A percentile compares a stretch with the other conserved stretches of the same genome.
Evolutionary conservation across 2,113 vertebrate species (phyloP).

Genomic region (Camelus dromedarius): DNA sequence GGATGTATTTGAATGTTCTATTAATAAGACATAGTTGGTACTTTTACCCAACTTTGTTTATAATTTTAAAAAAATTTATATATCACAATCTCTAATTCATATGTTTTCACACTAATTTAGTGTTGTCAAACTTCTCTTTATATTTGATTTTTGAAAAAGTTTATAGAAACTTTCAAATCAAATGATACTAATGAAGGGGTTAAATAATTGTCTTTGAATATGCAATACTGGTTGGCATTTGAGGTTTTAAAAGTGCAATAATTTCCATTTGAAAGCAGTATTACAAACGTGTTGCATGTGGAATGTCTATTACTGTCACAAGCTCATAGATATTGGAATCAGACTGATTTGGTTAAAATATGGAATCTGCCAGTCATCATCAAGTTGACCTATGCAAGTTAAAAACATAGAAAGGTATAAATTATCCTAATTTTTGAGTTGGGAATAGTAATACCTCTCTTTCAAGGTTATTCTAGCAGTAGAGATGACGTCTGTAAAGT

Average conservation of each 20-base stretch:
- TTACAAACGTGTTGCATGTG: background rate
- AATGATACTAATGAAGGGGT: background rate
- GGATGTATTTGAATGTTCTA: background rate
- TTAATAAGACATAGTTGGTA: background rate
- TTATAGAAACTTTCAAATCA: background rate
- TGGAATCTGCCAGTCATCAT: background rate
- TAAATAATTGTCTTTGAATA: background rate
- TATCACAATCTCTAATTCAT: background rate
- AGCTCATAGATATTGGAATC: background rate
- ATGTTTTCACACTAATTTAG: background rate
- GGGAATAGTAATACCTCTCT: background rate
- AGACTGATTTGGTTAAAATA: constrained; percentile 12
- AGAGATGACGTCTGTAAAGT: background rate
- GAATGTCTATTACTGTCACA: background rate
- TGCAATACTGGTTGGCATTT: background rate
- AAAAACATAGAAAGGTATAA: background rate
- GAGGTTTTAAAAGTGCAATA: background rate
- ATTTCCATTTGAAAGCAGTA: background rate
- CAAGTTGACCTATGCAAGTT: background rate
- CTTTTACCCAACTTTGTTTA: background rate
- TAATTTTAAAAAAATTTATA: background rate
- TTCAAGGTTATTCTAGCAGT: background rate
- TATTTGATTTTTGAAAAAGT: background rate
- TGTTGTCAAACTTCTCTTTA: background rate
- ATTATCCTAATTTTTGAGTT: background rate